Conservation (phyloP, 1,140 invertebrate genomes). For the Papilio dardanus region DNA sequence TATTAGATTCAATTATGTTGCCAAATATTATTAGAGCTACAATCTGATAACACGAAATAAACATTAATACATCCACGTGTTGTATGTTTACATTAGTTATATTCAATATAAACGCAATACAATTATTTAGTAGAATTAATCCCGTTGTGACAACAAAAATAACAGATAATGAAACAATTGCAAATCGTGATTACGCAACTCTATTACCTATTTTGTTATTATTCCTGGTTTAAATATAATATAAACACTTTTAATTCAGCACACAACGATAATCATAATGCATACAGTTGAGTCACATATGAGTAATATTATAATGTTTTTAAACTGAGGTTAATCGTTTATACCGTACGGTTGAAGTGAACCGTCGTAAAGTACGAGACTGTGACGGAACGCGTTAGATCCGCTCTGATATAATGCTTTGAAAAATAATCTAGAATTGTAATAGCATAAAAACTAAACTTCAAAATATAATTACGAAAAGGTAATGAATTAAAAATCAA, state of each 20-base stretch:
- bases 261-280: background rate
- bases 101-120: slow-evolving; percentile 14
- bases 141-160: slow-evolving; percentile 22
- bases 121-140: slow-evolving; percentile 18
- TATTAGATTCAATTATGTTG: background rate
- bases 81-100: slow-evolving; percentile 4
- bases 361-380: background rate
- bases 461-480: background rate
- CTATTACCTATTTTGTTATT: background rate
- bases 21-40: slow-evolving; percentile 7
- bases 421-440: background rate
- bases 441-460: background rate
- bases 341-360: background rate
- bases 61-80: background rate
- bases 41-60: slow-evolving; percentile 11
- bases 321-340: slow-evolving; percentile 1
- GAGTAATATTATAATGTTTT: slow-evolving; percentile 14
- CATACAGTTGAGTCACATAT: background rate
- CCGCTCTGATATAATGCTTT: background rate
- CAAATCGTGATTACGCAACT: background rate
- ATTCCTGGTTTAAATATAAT: background rate
- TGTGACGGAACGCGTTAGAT: slow-evolving; percentile 2
- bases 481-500: background rate
- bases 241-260: background rate
- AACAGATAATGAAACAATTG: slow-evolving; percentile 29